Base-by-base conservation (phyloP, 2,113 vertebrate genomes). In the Cyanoramphus novaezelandiae region DNA sequence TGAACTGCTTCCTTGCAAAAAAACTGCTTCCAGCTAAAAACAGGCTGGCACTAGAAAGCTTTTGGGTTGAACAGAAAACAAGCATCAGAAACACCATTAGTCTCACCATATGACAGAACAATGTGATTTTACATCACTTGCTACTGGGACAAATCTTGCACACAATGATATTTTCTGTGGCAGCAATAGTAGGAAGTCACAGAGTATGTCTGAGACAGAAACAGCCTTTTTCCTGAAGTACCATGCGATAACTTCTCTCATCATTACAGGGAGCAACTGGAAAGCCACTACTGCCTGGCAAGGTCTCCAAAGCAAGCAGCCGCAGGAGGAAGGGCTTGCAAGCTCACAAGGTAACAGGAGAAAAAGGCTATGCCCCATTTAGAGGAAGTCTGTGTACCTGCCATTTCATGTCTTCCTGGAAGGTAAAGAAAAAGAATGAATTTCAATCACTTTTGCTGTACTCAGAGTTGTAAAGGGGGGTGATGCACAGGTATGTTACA, bases 81-180 rank as follows among this genome's bases (percentile, higher is more conserved):
- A 59, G 24, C 21, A 82, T 47, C 59, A 91, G 53, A 83, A 86
- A 49, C 7, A 4, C 3, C 5, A 28, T 35, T 39, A 53, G 23
- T 55, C 25, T 10, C 11, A 43, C 15, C 13, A 9, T 18, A 12
- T 4, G 43, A 43, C 2, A 1, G 35, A 72, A 55, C 33, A 0
- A 2, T 11, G 15, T 8, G 33, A 44, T 65, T 81, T 62, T 60
- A 4, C 18, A 44, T 17, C n/a, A 71, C 11, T 41, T 13, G 4
- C 35, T 71, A 68, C 21, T 4, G 44, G 28, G 57, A 60, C 20
- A 53, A 71, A 43, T 10, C 50, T 35, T 17, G 41, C 25, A 17
- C 0, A 5, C 8, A 16, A 28, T 0, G 1, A 3, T 41, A 25
- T 27, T n/a, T 43, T 50, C 46, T 52, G 15, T 23, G n/a, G 19